Evolutionary conservation across 2,888 invertebrate species (phyloP).

Genomic region (Epicampocera succincta): DNA sequence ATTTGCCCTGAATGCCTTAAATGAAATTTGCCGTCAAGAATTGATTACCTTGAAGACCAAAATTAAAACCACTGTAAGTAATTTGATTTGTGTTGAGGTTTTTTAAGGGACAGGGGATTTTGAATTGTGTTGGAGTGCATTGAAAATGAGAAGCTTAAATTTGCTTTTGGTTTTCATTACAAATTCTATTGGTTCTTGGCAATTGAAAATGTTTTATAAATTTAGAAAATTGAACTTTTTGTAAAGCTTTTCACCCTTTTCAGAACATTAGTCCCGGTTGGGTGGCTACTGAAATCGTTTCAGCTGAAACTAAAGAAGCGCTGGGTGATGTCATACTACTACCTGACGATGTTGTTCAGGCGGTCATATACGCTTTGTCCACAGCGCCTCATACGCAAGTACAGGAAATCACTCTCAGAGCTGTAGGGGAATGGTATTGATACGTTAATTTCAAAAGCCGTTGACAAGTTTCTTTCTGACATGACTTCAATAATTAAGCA

Average conservation of each 20-base stretch:
- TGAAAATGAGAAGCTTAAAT: background rate
- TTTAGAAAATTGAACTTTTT: background rate
- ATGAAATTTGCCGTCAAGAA: constrained; percentile 79
- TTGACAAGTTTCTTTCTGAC: no score
- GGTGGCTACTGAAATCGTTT: constrained; percentile 79
- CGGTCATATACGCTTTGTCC: constrained; percentile 77
- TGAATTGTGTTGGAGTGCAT: no score
- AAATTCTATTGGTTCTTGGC: no score
- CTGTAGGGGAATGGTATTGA: constrained; percentile 77
- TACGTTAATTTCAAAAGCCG: background rate
- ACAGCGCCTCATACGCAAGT: constrained; percentile 77
- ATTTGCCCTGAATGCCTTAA: constrained; percentile 78
- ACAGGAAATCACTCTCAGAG: constrained; percentile 77
- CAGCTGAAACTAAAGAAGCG: constrained; percentile 72
- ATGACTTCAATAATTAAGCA: no score
- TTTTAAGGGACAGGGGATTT: no score
- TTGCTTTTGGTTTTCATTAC: no score
- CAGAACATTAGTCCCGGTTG: constrained; percentile 80
- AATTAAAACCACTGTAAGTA: constrained; percentile 80
- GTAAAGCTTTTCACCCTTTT: background rate
- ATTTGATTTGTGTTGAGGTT: no score
- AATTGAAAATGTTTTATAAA: background rate
- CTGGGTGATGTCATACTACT: constrained; percentile 75
- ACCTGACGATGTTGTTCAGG: constrained; percentile 78
- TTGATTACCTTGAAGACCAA: constrained; percentile 75